Percentiles rank a stretch among this genome's conserved stretches.
Evolutionary conservation across 2,797 vertebrate species (phyloP).

Genomic region (Lepidocolaptes lacrymiger): DNA sequence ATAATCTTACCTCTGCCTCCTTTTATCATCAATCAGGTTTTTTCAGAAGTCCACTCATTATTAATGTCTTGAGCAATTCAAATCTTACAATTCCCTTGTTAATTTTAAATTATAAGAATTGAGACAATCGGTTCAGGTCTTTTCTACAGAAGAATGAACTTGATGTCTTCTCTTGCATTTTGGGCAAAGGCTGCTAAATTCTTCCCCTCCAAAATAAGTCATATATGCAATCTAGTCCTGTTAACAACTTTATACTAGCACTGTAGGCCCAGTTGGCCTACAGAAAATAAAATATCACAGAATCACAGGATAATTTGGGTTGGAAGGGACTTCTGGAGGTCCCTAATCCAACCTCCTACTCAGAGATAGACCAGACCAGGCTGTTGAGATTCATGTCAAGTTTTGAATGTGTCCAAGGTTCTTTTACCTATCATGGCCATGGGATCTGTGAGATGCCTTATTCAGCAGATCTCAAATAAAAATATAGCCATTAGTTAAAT

Average conservation of each 20-base stretch:
- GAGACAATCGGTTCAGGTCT: neutral
- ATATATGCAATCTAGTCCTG: neutral
- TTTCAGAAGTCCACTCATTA: neutral
- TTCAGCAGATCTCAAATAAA: neutral
- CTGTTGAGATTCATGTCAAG: neutral
- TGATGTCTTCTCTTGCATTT: neutral
- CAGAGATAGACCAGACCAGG: neutral
- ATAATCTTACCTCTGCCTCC: neutral
- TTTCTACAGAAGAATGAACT: neutral
- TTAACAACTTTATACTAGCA: neutral
- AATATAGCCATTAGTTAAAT: neutral
- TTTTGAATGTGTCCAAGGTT: neutral
- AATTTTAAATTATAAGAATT: neutral
- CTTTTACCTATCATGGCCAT: rapidly evolving
- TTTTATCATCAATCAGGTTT: neutral
- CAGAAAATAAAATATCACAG: neutral
- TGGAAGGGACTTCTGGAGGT: neutral
- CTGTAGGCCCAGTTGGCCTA: neutral
- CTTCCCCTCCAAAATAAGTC: neutral
- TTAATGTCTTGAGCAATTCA: neutral
- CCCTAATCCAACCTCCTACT: neutral
- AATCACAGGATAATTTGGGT: neutral
- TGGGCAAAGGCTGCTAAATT: neutral
- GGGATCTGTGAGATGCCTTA: neutral
- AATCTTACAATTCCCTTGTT: neutral